Evolutionary conservation across 30 jellyfish, hydroid and myxozoan genomes (phyloP), one percentile per base, ranked within the genome.

Genomic region (Clytia hemisphaerica): DNA sequence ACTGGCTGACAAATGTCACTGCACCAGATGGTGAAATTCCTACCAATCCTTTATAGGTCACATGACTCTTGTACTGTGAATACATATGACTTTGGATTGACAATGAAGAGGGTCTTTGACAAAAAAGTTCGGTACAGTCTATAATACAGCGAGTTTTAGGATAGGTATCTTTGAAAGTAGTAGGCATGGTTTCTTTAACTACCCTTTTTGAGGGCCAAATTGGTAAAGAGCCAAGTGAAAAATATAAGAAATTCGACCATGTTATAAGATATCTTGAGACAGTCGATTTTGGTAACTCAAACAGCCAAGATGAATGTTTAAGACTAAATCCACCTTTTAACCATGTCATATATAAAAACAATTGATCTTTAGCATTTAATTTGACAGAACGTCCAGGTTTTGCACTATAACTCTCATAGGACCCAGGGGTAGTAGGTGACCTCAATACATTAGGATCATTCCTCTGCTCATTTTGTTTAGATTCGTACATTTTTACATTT

Each of bases 11-110:
- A 57, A 79, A 79, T 37, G 88, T 58, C 9, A 71, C 37, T 30
- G 88, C 86, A 21, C 88, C 93, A 57, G 80, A 79, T 10, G 86
- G 93, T 28, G 88, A 68, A 10, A 71, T 79, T 18, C 88, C 93
- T 65, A 69, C 28, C 37, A 67, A 48, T 6, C 71, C 82, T 35
- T 79, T 79, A 60, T 50, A 79, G 15, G 93, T 79, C 4, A 58
- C 80, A 53, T 79, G 86, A 69, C 47, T 71, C 37, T 50, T 79
- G 61, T 79, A 79, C 26, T 57, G 24, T 0, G 93, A 79, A 58
- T 63, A 79, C 42, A 68, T 27, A 22, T 40, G 36, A 28, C 80
- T 51, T 40, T 79, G 88, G 19, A 57, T 58, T 7, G 31, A 55
- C 25, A 68, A 64, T 26, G 79, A 45, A 5, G 80, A 67, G 10